A percentile compares a stretch with the other conserved stretches of the same genome.
Conservation (phyloP, 1,140 invertebrate genomes). For the Subanguina moxae region DNA sequence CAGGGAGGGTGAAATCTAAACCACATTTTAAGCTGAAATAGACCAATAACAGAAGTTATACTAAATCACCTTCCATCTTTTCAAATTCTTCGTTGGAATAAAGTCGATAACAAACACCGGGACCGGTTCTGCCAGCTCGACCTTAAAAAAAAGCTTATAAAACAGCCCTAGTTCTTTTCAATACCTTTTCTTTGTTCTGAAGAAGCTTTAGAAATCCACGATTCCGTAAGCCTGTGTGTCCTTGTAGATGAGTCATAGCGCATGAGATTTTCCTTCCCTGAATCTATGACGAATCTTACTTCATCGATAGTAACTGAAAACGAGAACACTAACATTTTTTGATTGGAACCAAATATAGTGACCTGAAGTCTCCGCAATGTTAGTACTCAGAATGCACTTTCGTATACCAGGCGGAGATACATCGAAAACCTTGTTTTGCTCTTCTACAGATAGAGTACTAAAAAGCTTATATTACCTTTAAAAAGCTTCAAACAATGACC, state of each 20-base stretch:
- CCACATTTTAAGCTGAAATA: neutral
- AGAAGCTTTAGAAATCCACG: conserved; percentile 93
- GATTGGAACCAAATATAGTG: neutral
- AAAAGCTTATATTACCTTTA: conserved; percentile 3
- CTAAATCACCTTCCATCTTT: conserved; percentile 63
- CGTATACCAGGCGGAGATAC: conserved; percentile 86
- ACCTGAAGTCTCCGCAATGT: conserved; percentile 92
- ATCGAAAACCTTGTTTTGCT: conserved; percentile 97
- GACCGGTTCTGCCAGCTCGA: conserved; percentile 64
- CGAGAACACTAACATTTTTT: neutral
- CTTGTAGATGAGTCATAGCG: conserved; percentile 51
- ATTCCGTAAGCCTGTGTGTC: conserved; percentile 61
- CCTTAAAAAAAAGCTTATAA: conserved; percentile 66
- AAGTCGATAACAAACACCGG: conserved; percentile 69
- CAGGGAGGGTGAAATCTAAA: conserved; percentile 74
- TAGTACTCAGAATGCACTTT: conserved; percentile 97
- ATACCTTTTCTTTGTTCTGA: conserved; percentile 89
- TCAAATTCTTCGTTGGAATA: conserved; percentile 83
- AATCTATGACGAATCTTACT: conserved; percentile 93
- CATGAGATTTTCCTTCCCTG: conserved; percentile 64
- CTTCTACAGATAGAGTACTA: conserved; percentile 78
- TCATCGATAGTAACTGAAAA: conserved; percentile 86
- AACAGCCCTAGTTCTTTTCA: conserved; percentile 8
- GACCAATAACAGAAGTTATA: neutral
- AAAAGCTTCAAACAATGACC: neutral